These are phyloP conservation scores for Perognathus longimembris DNA, from an alignment of 2,113 vertebrate species.

Conservation along the genomic window DNA sequence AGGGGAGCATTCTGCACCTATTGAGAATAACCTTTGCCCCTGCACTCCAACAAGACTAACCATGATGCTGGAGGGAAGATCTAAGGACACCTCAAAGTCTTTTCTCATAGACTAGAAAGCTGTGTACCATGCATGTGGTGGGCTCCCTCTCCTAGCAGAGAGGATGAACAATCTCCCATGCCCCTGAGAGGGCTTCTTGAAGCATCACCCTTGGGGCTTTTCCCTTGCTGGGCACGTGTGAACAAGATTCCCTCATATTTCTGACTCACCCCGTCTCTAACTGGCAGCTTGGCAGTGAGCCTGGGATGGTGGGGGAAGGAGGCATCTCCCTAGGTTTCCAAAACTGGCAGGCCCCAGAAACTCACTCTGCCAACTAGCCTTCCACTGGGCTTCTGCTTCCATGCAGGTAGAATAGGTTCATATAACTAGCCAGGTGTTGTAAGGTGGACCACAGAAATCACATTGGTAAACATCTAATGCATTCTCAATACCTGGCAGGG, in stretches of 20 bases:
- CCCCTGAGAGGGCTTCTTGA: background rate
- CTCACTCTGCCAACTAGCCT: background rate
- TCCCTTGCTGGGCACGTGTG: slow-evolving; percentile 12
- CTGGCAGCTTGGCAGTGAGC: slow-evolving; percentile 24
- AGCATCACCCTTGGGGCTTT: background rate
- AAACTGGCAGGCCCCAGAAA: background rate
- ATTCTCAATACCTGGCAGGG: background rate
- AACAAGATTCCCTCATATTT: slow-evolving; percentile 50
- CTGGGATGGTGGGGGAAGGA: background rate
- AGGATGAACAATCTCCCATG: background rate
- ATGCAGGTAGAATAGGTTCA: background rate
- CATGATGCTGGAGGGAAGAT: background rate
- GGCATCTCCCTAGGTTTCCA: background rate
- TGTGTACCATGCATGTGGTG: background rate
- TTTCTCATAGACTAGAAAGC: background rate
- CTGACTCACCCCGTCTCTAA: slow-evolving; percentile 44
- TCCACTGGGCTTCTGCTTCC: background rate
- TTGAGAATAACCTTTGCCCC: background rate
- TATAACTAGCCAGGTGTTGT: background rate
- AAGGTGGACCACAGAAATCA: background rate
- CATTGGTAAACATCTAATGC: background rate
- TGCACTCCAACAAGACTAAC: background rate
- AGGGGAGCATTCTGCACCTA: background rate
- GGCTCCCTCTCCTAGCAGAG: background rate
- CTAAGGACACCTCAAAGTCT: background rate